A percentile compares a stretch with the other conserved stretches of the same genome.
phyloP scores from a whole-genome alignment of 2,888 invertebrate genomes.

The Ectemnius cavifrons region DNA sequence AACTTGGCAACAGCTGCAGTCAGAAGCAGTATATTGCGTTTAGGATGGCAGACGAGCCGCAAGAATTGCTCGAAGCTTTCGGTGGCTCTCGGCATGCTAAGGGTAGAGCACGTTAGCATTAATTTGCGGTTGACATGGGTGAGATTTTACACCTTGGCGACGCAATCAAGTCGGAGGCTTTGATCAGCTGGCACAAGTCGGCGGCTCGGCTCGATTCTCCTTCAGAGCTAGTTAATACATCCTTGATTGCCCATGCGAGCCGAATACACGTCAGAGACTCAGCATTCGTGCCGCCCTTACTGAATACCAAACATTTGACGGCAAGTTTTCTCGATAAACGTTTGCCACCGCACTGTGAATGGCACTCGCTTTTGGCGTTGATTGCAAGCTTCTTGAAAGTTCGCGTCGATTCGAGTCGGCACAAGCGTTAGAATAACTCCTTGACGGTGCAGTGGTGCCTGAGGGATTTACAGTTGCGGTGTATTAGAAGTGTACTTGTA shows the following conservation, averaged over 20 bases:
- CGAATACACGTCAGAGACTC: constrained; percentile 54
- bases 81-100: neutral
- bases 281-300: too few relatives aligned
- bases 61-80: neutral
- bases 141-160: constrained; percentile 51
- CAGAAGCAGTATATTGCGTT: neutral
- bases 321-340: constrained; percentile 4
- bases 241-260: constrained; percentile 58
- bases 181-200: constrained; percentile 51
- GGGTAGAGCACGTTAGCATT: constrained; percentile 7
- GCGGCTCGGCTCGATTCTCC: constrained; percentile 58
- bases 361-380: neutral
- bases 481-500: too few relatives aligned
- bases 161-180: constrained; percentile 51
- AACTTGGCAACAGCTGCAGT: too few relatives aligned
- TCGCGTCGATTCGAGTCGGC: too few relatives aligned
- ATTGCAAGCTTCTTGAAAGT: too few relatives aligned
- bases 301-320: too few relatives aligned
- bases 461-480: too few relatives aligned
- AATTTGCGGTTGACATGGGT: constrained; percentile 18
- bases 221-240: constrained; percentile 57
- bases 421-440: too few relatives aligned
- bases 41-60: neutral
- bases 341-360: neutral
- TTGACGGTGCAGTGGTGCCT: too few relatives aligned